A percentile compares a stretch with the other conserved stretches of the same genome.
Evolutionary conservation across 2,113 vertebrate genomes (phyloP).

Genomic region (Motacilla tschutschensis): DNA sequence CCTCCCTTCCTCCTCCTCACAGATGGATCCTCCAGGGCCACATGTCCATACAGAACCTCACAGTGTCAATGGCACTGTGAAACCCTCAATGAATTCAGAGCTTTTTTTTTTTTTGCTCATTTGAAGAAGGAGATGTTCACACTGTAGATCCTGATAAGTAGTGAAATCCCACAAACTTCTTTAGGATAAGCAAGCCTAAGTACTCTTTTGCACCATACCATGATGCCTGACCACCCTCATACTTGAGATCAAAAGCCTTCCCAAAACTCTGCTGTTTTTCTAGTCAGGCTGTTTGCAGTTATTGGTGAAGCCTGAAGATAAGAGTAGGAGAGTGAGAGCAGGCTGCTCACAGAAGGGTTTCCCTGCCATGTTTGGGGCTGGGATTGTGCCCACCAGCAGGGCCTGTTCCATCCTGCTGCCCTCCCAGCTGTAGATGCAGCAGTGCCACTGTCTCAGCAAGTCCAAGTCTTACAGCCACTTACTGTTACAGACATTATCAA

Average conservation of each 20-base stretch:
- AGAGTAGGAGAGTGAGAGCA: neutral
- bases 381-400: neutral
- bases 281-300: neutral
- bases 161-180: neutral
- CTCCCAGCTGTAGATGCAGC: neutral
- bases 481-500: neutral
- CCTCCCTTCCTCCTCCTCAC: neutral
- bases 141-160: neutral
- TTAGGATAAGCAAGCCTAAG: neutral
- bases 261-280: neutral
- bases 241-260: neutral
- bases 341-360: neutral
- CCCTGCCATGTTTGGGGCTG: neutral
- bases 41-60: rapidly evolving
- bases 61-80: too few relatives aligned
- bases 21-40: neutral
- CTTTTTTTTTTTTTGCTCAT: neutral
- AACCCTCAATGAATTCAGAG: too few relatives aligned
- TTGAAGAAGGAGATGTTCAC: neutral
- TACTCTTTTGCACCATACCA: neutral
- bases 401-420: neutral
- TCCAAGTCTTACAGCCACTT: neutral
- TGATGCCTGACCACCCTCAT: rapidly evolving
- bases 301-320: neutral
- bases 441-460: rapidly evolving